Evolutionary conservation across 1,140 invertebrate genomes (phyloP).

Genomic region (Neodiprion pinetum): DNA sequence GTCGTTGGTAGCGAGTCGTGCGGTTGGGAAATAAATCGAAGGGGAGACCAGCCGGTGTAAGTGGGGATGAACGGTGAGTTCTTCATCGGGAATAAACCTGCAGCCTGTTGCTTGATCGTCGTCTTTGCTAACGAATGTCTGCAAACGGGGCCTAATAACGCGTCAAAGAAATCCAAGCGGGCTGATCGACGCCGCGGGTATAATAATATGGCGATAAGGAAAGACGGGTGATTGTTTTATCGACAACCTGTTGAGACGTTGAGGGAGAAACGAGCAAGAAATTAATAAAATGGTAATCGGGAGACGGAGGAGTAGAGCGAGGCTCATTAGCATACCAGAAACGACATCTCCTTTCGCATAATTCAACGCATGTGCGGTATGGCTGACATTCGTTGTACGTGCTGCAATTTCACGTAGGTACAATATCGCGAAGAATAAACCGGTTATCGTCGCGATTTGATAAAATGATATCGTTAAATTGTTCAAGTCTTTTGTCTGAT

Average conservation of each 20-base stretch:
- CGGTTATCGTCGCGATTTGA: not conserved
- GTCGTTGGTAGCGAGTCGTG: not conserved
- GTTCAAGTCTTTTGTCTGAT: no score
- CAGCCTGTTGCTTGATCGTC: not conserved
- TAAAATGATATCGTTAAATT: not conserved
- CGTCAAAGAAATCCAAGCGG: not conserved
- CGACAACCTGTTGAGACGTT: not conserved
- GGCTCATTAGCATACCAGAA: constrained; percentile 45
- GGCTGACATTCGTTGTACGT: not conserved
- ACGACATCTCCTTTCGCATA: constrained; percentile 30
- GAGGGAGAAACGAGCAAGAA: not conserved
- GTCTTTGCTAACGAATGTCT: constrained; percentile 2
- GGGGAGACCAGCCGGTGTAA: not conserved
- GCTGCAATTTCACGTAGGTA: no score
- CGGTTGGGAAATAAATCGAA: not conserved
- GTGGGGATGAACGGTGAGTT: not conserved
- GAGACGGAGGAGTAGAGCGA: not conserved
- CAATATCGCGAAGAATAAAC: not conserved
- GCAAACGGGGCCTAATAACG: not conserved
- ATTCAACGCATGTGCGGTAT: constrained; percentile 37
- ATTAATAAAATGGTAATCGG: not conserved
- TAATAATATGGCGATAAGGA: not conserved
- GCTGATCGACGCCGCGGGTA: not conserved
- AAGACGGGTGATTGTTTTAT: not conserved
- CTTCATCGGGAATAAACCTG: not conserved